Evolutionary conservation across 1,140 invertebrate species (phyloP), one percentile per base, ranked within the genome.

Genomic region (Ips nitidus): DNA sequence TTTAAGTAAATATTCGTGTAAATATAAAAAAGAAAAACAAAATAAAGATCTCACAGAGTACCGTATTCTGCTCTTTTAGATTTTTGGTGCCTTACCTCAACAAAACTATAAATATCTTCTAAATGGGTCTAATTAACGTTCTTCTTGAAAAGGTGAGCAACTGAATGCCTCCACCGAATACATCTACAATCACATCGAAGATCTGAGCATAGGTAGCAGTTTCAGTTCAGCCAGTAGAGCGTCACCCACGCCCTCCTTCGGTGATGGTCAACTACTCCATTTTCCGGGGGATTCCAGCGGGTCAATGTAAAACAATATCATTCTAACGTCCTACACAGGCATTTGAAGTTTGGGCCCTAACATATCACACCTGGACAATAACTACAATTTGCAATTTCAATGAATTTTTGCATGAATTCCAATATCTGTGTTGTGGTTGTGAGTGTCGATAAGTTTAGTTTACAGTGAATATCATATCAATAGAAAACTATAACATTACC

Each of bases 181-280:
- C 43, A 61, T 66, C 37, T 71, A 66, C 64, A 71, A 66, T 41
- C 56, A 71, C 71, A 88, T 87, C 41, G 91, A 92, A 74, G 91
- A 92, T 75, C 77, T 92, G 50, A 93, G 91, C 76, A 88, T 90
- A 4, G 74, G 75, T 7, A 92, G 91, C 76, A 92, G 90, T 77
- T 90, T 93, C 73, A 92, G 90, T 76, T 92, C 91, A 2, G 87
- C 90, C 2, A 92, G 90, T 74, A 85, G 90, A 52, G 88, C 90
- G 1, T 92, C 91, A 1, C 82, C 91, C n/a, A 90, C 89, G n/a
- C 86, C 89, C 3, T 89, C 89, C 38, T 87, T 86, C 75, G 86
- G 89, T 57, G 90, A 91, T 76, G 63, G 56, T 3, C 89, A 90
- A 77, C 83, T 89, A 76, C 85, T 91, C 82, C 89, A 91, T 78